Percentiles rank a stretch among this genome's conserved stretches.
These are phyloP conservation scores for Gnathonemus longibarbis DNA, from an alignment of 2,113 vertebrate species.

Conservation along the genomic window DNA sequence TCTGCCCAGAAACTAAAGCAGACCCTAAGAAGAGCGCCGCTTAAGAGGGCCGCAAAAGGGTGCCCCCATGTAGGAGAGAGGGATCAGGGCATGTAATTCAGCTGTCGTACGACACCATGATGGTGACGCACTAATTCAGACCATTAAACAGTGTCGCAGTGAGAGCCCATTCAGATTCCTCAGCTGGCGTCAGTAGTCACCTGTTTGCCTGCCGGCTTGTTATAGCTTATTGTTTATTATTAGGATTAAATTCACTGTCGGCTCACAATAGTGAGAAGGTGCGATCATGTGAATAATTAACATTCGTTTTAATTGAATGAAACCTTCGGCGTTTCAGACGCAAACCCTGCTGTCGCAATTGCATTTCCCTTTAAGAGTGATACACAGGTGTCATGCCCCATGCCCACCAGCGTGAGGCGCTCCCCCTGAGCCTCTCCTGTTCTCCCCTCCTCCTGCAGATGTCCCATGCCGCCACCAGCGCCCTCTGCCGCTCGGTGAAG, in stretches of 20 bases:
- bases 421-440: neutral
- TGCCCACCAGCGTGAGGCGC: neutral
- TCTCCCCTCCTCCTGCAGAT: constrained; percentile 66
- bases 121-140: neutral
- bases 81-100: neutral
- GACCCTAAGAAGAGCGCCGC: neutral
- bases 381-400: neutral
- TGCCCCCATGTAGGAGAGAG: neutral
- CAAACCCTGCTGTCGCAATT: neutral
- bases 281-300: neutral
- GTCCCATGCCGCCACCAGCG: constrained; percentile 98
- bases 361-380: neutral
- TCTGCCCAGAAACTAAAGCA: neutral
- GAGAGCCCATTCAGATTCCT: neutral
- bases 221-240: neutral
- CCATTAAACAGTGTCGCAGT: neutral
- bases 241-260: neutral
- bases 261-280: neutral
- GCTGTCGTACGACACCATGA: neutral
- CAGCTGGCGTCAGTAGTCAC: neutral
- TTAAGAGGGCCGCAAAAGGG: neutral
- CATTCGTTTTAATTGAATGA: neutral
- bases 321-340: neutral
- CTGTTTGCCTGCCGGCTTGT: neutral
- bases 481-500: constrained; percentile 98